Evolutionary conservation across 2,113 vertebrate species (phyloP).

Genomic region (Dermatemys mawii): DNA sequence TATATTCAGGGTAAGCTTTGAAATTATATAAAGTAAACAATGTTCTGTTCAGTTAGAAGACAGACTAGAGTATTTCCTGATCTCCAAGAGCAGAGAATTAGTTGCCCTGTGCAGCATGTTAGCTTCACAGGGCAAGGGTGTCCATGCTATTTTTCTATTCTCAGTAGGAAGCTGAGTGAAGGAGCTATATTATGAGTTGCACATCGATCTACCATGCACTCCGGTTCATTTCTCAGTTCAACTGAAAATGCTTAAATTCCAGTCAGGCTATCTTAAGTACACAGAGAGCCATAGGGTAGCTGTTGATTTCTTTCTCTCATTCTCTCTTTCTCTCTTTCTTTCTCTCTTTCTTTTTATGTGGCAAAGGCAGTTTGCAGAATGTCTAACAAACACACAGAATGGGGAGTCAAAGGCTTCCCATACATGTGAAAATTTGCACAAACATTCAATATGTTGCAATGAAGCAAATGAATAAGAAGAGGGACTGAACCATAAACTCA

Average conservation of each 20-base stretch:
- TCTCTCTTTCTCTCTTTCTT: no score
- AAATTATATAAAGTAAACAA: background rate
- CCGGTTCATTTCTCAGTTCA: accelerated
- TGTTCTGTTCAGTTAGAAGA: background rate
- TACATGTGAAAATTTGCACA: slow-evolving; percentile 1
- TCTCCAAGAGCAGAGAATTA: background rate
- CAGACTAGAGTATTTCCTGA: background rate
- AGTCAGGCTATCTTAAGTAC: background rate
- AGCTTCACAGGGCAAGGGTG: background rate
- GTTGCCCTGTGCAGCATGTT: background rate
- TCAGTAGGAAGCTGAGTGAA: background rate
- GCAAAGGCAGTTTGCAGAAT: background rate
- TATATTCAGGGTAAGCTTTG: background rate
- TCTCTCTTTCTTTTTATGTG: background rate
- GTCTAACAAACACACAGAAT: background rate
- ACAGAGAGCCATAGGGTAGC: background rate
- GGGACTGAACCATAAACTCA: slow-evolving; percentile 15
- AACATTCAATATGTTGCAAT: background rate
- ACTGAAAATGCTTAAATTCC: background rate
- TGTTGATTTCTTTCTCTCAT: background rate
- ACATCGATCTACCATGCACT: background rate
- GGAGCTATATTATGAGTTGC: background rate
- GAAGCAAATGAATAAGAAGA: background rate
- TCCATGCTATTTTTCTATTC: background rate
- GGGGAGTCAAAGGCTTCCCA: background rate